phyloP scores from a whole-genome alignment of 2,797 vertebrate species.

The Amblyopsis hoosieri region DNA sequence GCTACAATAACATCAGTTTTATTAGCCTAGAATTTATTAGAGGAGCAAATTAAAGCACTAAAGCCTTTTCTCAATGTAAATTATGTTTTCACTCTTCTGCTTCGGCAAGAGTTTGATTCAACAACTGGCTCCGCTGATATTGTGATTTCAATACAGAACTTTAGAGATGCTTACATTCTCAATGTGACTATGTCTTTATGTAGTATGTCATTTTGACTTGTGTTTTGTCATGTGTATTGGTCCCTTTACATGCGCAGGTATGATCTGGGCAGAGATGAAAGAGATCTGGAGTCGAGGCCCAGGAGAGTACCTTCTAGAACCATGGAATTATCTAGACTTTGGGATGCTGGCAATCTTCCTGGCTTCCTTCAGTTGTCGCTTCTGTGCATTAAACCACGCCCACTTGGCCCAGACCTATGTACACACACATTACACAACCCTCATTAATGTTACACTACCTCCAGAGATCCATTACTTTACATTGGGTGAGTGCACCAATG shows the following conservation, averaged over 20 bases:
- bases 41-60: too few relatives aligned
- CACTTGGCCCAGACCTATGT: slow-evolving; percentile 87
- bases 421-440: slow-evolving; percentile 82
- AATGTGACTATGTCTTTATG: slow-evolving; percentile 8
- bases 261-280: slow-evolving; percentile 99
- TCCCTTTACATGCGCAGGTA: slow-evolving; percentile 75
- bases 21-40: too few relatives aligned
- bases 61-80: too few relatives aligned
- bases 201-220: neutral
- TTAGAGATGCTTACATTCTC: too few relatives aligned
- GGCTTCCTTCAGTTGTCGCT: slow-evolving; percentile 93
- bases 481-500: slow-evolving; percentile 80
- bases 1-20: neutral
- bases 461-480: slow-evolving; percentile 90
- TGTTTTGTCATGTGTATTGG: neutral
- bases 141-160: too few relatives aligned
- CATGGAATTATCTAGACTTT: slow-evolving; percentile 98
- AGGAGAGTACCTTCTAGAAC: slow-evolving; percentile 93
- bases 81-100: too few relatives aligned
- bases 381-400: slow-evolving; percentile 92
- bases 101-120: too few relatives aligned
- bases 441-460: slow-evolving; percentile 85
- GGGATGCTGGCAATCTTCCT: slow-evolving; percentile 98
- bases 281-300: slow-evolving; percentile 98
- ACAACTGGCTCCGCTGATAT: too few relatives aligned